Conservation (phyloP, 2,888 invertebrate genomes). For the Meteorus colon region DNA sequence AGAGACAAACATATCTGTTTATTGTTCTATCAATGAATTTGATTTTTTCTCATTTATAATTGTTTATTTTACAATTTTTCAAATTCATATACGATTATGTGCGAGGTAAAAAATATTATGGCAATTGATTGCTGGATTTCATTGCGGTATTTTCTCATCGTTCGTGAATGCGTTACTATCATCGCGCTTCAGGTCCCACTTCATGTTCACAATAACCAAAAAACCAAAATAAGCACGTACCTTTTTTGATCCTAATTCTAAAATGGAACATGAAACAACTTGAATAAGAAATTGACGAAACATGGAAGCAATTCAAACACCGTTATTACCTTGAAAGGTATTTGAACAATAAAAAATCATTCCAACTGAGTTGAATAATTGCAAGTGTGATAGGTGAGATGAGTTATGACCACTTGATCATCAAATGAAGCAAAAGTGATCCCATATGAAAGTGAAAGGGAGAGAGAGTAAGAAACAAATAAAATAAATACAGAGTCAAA, state of each 20-base stretch:
- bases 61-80: constrained; percentile 45
- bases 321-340: constrained; percentile 13
- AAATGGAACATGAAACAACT: neutral
- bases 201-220: too few species aligned
- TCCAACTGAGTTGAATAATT: constrained; percentile 18
- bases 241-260: too few species aligned
- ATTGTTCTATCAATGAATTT: constrained; percentile 43
- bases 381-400: neutral
- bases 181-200: too few species aligned
- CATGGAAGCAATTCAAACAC: neutral
- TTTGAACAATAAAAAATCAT: constrained; percentile 33
- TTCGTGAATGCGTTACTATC: neutral
- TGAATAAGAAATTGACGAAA: too few species aligned
- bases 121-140: neutral
- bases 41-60: constrained; percentile 46
- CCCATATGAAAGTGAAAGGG: neutral
- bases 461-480: too few species aligned
- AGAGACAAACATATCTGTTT: constrained; percentile 62
- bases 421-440: neutral
- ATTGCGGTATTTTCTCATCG: constrained; percentile 39
- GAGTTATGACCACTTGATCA: neutral
- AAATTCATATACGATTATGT: neutral
- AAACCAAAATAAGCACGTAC: too few species aligned
- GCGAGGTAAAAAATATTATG: neutral
- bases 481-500: neutral